Evolutionary conservation across 2,888 invertebrate genomes (phyloP).

Genomic region (Operophtera brumata): DNA sequence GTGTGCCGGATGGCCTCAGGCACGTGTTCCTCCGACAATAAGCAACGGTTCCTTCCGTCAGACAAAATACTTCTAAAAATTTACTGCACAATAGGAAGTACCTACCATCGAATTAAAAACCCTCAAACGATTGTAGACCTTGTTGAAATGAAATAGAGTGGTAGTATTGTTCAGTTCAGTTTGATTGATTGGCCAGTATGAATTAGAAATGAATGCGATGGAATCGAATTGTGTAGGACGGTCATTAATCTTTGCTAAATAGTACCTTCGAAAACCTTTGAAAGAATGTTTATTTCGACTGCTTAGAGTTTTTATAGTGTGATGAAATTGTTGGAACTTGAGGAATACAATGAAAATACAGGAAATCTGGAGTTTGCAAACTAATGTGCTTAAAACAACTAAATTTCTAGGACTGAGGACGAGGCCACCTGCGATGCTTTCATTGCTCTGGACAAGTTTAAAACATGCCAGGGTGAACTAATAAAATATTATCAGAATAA

Average conservation of each 20-base stretch:
- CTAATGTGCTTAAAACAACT: no score
- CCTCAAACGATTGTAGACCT: conserved; percentile 8
- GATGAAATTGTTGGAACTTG: conserved; percentile 4
- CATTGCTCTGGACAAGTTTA: no score
- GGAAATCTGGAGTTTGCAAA: no score
- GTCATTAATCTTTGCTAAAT: conserved; percentile 53
- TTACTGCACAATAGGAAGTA: conserved; percentile 27
- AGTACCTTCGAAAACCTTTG: conserved; percentile 39
- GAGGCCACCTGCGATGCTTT: no score
- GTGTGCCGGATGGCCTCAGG: conserved; percentile 57
- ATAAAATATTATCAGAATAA: no score
- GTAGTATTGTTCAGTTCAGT: conserved; percentile 30
- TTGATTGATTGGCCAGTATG: conserved; percentile 58
- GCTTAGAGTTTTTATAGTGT: conserved; percentile 1
- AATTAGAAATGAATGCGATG: conserved; percentile 49
- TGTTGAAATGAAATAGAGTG: conserved; percentile 15
- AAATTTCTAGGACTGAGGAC: no score
- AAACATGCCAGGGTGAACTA: no score
- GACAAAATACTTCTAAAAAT: conserved; percentile 35
- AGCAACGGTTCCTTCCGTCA: conserved; percentile 58
- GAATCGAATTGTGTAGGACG: conserved; percentile 45
- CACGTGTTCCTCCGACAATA: conserved; percentile 50
- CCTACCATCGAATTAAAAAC: conserved; percentile 5
- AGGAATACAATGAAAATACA: neutral
- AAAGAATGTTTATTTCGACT: conserved; percentile 20